Conservation (phyloP, 1,140 invertebrate species). For the Triops longicaudatus region DNA sequence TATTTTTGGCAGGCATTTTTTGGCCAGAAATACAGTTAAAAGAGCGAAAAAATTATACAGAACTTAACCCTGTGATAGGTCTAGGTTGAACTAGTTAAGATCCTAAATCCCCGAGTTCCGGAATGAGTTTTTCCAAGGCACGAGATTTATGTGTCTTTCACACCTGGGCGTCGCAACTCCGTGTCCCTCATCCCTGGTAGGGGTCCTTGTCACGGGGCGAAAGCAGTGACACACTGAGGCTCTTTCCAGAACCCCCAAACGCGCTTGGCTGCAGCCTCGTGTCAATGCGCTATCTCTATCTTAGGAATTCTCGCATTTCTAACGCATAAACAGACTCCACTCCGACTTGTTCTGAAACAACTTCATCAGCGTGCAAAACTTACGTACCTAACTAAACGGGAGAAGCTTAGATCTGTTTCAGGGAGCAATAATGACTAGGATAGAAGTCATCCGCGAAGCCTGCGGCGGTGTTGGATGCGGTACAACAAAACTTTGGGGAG, state of each 20-base stretch:
- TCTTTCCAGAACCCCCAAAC: background rate
- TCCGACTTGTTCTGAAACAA: background rate
- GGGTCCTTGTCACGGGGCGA: slow-evolving; percentile 9
- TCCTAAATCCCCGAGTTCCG: background rate
- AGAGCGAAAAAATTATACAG: background rate
- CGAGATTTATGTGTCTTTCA: slow-evolving; percentile 15
- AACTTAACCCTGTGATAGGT: background rate
- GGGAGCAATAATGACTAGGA: background rate
- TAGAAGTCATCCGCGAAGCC: background rate
- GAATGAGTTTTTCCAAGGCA: background rate
- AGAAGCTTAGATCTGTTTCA: background rate
- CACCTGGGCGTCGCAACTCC: slow-evolving; percentile 9
- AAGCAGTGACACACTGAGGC: background rate
- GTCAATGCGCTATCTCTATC: background rate
- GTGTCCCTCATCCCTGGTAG: background rate
- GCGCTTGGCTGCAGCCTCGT: background rate
- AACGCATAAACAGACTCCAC: background rate
- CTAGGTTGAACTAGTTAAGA: background rate
- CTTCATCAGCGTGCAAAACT: background rate
- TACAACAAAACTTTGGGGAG: background rate
- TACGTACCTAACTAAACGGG: background rate
- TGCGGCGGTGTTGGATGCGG: background rate
- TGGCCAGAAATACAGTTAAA: background rate
- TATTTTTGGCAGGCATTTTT: background rate
- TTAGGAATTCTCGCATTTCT: background rate